A percentile compares a stretch with the other conserved stretches of the same genome.
Evolutionary conservation across 2,888 invertebrate species (phyloP).

Genomic region (Lucinisca nassula): DNA sequence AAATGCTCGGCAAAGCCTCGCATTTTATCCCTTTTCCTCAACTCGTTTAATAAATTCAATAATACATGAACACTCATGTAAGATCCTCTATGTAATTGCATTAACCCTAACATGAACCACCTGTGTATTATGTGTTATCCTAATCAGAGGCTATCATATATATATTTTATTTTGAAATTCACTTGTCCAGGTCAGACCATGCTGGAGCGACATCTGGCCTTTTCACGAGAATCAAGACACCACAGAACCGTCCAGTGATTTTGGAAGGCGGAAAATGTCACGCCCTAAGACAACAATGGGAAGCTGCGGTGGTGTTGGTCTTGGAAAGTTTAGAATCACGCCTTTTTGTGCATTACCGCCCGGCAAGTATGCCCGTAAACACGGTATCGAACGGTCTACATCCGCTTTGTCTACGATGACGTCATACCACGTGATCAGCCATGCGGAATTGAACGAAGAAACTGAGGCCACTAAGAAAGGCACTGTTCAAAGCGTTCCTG

Average conservation of each 20-base stretch:
- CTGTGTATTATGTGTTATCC: too few relatives aligned
- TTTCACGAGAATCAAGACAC: slow-evolving; percentile 3
- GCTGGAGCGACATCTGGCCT: slow-evolving; percentile 53
- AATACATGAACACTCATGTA: too few relatives aligned
- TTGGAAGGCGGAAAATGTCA: not conserved
- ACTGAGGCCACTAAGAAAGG: too few relatives aligned
- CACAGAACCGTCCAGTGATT: not conserved
- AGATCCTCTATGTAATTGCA: too few relatives aligned
- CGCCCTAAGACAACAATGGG: not conserved
- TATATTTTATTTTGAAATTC: too few relatives aligned
- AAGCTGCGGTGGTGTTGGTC: not conserved
- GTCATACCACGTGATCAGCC: not conserved
- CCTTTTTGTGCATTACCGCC: not conserved
- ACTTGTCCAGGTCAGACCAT: slow-evolving; percentile 21
- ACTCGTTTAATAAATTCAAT: too few relatives aligned
- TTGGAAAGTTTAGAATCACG: not conserved
- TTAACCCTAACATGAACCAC: too few relatives aligned
- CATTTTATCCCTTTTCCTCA: too few relatives aligned
- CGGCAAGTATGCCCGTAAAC: not conserved
- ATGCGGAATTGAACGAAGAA: not conserved
- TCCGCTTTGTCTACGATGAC: not conserved
- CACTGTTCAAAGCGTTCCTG: too few relatives aligned
- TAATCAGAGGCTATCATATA: too few relatives aligned
- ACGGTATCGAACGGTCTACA: not conserved
- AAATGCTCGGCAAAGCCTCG: too few relatives aligned